A percentile compares a stretch with the other conserved stretches of the same genome.
Conservation (phyloP, 2,888 invertebrate genomes). For the Tenthredo mesomela region DNA sequence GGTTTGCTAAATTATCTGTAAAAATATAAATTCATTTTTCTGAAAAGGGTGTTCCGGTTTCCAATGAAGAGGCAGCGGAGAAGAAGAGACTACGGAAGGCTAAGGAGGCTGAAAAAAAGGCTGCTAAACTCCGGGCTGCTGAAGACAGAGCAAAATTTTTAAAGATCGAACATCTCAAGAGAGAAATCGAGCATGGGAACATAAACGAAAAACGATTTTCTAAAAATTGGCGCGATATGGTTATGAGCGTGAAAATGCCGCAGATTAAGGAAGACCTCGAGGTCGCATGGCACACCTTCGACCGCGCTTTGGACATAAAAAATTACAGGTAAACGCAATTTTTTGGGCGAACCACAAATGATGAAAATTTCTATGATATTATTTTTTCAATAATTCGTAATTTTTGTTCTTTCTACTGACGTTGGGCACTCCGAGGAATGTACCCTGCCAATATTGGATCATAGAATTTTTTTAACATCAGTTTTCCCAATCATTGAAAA, state of each 20-base stretch:
- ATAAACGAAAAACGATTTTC: slow-evolving; percentile 71
- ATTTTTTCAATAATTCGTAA: background rate
- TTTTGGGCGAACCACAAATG: background rate
- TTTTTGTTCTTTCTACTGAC: no score
- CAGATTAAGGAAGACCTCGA: slow-evolving; percentile 75
- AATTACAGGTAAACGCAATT: slow-evolving; percentile 71
- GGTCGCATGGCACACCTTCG: slow-evolving; percentile 77
- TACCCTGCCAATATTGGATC: no score
- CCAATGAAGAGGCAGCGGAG: slow-evolving; percentile 5
- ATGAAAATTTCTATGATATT: background rate
- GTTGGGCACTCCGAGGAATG: no score
- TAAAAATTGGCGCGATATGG: slow-evolving; percentile 75
- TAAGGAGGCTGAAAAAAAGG: slow-evolving; percentile 62
- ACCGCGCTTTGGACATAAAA: slow-evolving; percentile 77
- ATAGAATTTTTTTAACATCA: no score
- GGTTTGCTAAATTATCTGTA: background rate
- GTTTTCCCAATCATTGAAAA: background rate
- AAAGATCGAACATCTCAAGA: slow-evolving; percentile 71
- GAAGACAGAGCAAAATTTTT: slow-evolving; percentile 67
- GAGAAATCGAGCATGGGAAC: slow-evolving; percentile 75
- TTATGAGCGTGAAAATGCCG: slow-evolving; percentile 75
- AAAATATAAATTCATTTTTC: background rate
- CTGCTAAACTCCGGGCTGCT: slow-evolving; percentile 60
- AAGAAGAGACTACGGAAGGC: slow-evolving; percentile 64
- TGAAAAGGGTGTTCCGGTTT: background rate